Evolutionary conservation across 2,113 vertebrate genomes (phyloP).

Genomic region (Neogobius melanostomus): DNA sequence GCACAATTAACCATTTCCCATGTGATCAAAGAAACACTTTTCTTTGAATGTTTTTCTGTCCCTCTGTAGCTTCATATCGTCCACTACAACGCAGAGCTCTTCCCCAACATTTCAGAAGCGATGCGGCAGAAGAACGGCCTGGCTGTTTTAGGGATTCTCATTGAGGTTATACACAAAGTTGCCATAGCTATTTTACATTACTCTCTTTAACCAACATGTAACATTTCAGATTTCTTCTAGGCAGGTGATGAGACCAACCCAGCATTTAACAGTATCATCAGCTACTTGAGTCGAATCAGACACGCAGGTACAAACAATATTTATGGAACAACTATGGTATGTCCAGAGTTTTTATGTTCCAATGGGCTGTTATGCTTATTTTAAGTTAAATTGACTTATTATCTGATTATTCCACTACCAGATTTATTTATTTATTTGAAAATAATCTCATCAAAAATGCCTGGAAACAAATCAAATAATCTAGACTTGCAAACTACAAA

Average conservation of each 20-base stretch:
- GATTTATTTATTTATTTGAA: no score
- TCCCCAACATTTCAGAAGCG: constrained; percentile 76
- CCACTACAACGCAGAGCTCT: constrained; percentile 85
- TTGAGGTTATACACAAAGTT: constrained; percentile 54
- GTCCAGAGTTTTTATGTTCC: no score
- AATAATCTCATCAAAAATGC: no score
- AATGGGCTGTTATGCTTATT: no score
- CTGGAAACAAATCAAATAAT: no score
- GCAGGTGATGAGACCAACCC: constrained; percentile 78
- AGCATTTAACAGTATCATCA: constrained; percentile 82
- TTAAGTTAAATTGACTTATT: no score
- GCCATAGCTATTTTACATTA: neutral
- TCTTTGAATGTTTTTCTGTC: constrained; percentile 6
- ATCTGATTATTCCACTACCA: no score
- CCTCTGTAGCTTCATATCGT: constrained; percentile 85
- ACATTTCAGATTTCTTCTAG: constrained; percentile 65
- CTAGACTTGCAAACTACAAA: no score
- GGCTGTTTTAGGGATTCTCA: constrained; percentile 86
- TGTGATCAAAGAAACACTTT: constrained; percentile 1
- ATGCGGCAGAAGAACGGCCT: constrained; percentile 78
- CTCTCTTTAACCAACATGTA: constrained; percentile 2
- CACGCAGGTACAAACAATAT: constrained; percentile 75
- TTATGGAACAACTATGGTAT: no score
- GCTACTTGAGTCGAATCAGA: constrained; percentile 79
- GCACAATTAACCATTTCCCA: neutral